Evolutionary conservation across 2,113 vertebrate species (phyloP).

Genomic region (Nestor notabilis): DNA sequence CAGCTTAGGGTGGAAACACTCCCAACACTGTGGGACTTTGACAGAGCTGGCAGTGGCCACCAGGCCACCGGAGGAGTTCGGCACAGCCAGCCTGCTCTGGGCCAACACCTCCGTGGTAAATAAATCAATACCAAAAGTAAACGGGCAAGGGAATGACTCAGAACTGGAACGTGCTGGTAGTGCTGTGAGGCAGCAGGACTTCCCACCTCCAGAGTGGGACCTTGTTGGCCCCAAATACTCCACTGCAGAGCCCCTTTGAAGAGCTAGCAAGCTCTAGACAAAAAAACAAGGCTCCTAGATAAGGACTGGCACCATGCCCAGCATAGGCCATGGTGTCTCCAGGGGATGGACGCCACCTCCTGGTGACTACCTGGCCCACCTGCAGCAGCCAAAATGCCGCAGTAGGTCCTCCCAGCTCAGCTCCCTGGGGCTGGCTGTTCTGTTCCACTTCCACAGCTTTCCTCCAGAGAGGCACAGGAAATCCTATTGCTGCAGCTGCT

Average conservation of each 20-base stretch:
- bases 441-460: not conserved
- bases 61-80: not conserved
- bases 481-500: not conserved
- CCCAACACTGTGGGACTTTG: not conserved
- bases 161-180: not conserved
- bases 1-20: not conserved
- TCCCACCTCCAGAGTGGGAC: not conserved
- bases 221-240: not conserved
- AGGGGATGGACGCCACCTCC: not conserved
- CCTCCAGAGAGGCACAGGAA: not conserved
- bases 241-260: not conserved
- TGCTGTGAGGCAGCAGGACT: not conserved
- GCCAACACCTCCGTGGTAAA: not conserved
- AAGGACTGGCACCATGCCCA: not conserved
- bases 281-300: not conserved
- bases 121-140: conserved; percentile 21
- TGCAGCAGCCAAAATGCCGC: not conserved
- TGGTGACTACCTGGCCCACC: not conserved
- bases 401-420: not conserved
- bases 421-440: not conserved
- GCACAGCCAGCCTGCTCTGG: not conserved
- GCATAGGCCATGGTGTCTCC: rapidly evolving
- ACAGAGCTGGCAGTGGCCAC: not conserved
- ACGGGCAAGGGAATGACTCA: not conserved
- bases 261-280: not conserved